A percentile compares a stretch with the other conserved stretches of the same genome.
Evolutionary conservation across 2,113 vertebrate species (phyloP).

Genomic region (Delphinapterus leucas): DNA sequence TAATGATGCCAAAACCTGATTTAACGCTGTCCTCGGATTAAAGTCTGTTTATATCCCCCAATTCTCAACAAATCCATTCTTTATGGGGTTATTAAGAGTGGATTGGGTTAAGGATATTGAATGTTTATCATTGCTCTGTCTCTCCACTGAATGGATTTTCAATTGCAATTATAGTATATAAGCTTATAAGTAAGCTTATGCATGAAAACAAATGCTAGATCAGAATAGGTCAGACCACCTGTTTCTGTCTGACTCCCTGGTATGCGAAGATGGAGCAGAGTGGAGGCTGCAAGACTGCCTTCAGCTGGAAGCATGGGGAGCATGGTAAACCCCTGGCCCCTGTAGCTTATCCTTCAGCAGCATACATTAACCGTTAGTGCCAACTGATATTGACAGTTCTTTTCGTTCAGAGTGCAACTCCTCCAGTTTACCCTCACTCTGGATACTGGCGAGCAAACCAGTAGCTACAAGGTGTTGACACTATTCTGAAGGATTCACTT

Average conservation of each 20-base stretch:
- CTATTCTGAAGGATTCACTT: neutral
- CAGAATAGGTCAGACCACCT: neutral
- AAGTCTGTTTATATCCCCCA: neutral
- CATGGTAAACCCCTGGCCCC: neutral
- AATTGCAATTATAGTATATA: neutral
- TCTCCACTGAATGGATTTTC: constrained; percentile 35
- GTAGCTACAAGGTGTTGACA: neutral
- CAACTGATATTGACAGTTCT: neutral
- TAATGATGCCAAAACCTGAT: neutral
- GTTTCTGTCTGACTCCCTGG: neutral
- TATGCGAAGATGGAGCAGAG: neutral
- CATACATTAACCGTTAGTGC: neutral
- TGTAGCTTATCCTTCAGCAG: neutral
- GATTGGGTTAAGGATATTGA: constrained; percentile 22
- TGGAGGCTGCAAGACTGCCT: neutral
- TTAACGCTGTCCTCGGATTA: neutral
- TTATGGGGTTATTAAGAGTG: neutral
- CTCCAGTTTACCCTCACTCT: neutral
- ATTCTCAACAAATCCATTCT: constrained; percentile 31
- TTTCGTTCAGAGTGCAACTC: neutral
- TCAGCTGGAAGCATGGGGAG: neutral
- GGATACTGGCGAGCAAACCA: neutral
- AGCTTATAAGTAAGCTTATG: constrained; percentile 35
- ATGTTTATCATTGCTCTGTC: neutral
- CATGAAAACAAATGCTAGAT: constrained; percentile 36